phyloP scores from a whole-genome alignment of 2,797 vertebrate genomes.

The Atherinosoma microstoma region DNA sequence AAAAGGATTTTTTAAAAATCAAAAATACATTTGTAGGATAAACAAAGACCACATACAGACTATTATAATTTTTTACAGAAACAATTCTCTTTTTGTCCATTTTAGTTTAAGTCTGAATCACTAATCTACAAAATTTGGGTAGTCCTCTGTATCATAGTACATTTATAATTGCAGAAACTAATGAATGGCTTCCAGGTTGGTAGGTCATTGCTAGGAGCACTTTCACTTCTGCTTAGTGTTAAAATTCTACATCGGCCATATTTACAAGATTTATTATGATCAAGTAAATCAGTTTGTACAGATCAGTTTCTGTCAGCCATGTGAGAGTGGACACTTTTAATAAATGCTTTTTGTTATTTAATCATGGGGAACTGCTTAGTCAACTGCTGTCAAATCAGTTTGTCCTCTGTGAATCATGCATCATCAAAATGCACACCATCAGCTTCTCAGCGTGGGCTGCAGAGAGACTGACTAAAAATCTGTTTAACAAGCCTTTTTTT shows the following conservation, averaged over 20 bases:
- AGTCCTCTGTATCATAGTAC: neutral
- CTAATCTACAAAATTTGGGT: neutral
- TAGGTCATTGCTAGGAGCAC: neutral
- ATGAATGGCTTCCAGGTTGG: neutral
- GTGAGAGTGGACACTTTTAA: slow-evolving; percentile 16
- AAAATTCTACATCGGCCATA: slow-evolving; percentile 7
- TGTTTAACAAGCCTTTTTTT: slow-evolving; percentile 2
- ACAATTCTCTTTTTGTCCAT: neutral
- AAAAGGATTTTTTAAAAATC: neutral
- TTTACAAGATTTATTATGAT: slow-evolving; percentile 3
- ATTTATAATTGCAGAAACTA: neutral
- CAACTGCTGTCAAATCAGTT: slow-evolving; percentile 59
- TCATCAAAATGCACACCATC: slow-evolving; percentile 64
- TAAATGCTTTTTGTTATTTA: slow-evolving; percentile 47
- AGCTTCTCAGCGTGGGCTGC: slow-evolving; percentile 51
- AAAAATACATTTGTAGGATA: neutral
- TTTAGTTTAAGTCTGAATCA: neutral
- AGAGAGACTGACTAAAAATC: slow-evolving; percentile 24
- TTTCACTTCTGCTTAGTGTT: slow-evolving; percentile 2
- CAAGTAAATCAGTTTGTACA: slow-evolving; percentile 13
- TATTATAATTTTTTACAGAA: neutral
- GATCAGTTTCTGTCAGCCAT: slow-evolving; percentile 22
- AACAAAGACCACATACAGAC: too few relatives aligned
- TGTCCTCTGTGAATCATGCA: slow-evolving; percentile 64
- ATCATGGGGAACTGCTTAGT: slow-evolving; percentile 61